Evolutionary conservation across 2,888 invertebrate genomes (phyloP).

Genomic region (Carpatolechia fugitivella): DNA sequence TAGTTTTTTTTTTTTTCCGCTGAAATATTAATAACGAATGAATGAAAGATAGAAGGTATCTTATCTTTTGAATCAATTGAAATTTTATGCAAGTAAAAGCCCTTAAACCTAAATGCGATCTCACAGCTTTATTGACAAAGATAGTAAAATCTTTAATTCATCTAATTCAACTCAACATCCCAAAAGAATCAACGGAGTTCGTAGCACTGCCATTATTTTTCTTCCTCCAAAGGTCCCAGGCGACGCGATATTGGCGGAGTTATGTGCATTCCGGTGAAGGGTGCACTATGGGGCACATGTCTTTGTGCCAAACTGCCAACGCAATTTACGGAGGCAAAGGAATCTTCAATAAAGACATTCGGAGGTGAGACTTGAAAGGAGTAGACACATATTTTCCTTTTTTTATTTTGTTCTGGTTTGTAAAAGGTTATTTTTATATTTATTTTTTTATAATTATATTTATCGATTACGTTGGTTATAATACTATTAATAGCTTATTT

Average conservation of each 20-base stretch:
- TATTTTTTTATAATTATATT: too few species aligned
- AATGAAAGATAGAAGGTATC: too few species aligned
- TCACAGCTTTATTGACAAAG: neutral
- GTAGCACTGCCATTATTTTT: slow-evolving; percentile 20
- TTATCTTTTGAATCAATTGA: too few species aligned
- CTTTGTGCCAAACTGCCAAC: slow-evolving; percentile 1
- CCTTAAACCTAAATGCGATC: too few species aligned
- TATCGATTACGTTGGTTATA: too few species aligned
- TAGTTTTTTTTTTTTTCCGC: too few species aligned
- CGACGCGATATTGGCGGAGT: slow-evolving; percentile 53
- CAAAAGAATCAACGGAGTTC: slow-evolving; percentile 8
- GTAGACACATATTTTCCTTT: neutral
- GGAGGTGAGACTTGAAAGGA: neutral
- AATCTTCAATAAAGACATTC: neutral
- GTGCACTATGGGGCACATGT: slow-evolving; percentile 28
- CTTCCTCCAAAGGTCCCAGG: slow-evolving; percentile 33
- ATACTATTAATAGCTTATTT: too few species aligned
- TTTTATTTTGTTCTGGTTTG: neutral
- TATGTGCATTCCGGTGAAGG: slow-evolving; percentile 53
- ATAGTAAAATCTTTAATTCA: too few species aligned
- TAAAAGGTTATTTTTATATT: neutral
- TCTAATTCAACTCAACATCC: too few species aligned
- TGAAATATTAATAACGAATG: too few species aligned
- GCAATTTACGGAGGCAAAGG: slow-evolving; percentile 3
- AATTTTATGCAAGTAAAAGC: too few species aligned